Conservation (phyloP, 1,140 invertebrate genomes). For the Apis florea region DNA sequence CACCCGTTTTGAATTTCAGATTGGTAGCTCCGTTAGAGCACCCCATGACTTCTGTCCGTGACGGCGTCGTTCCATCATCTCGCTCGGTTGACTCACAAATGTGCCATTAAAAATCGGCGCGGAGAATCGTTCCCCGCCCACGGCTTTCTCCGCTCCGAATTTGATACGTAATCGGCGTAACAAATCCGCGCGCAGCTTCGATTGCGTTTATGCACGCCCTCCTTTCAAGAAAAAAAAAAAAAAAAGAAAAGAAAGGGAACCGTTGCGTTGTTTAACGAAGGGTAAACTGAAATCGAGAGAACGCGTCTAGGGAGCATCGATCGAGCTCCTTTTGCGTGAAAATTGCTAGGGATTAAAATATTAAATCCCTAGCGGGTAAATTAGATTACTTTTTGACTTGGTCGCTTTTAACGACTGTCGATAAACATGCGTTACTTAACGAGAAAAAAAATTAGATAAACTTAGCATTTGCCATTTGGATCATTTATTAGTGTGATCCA, state of each 20-base stretch:
- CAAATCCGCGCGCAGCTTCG: constrained; percentile 50
- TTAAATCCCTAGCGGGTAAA: too few relatives aligned
- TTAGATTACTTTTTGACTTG: too few relatives aligned
- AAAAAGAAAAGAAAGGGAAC: too few relatives aligned
- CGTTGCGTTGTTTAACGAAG: too few relatives aligned
- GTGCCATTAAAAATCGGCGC: constrained; percentile 53
- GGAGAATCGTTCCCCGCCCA: constrained; percentile 51
- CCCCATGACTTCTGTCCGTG: constrained; percentile 55
- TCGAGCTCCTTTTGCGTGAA: neutral
- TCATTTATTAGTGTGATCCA: too few relatives aligned
- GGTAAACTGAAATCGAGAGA: neutral
- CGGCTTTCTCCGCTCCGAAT: constrained; percentile 44
- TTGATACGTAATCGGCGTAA: constrained; percentile 59
- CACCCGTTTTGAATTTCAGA: constrained; percentile 63
- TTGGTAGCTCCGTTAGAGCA: constrained; percentile 29
- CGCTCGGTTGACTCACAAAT: constrained; percentile 62
- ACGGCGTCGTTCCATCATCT: constrained; percentile 66
- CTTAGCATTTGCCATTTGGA: too few relatives aligned
- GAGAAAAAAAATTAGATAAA: too few relatives aligned
- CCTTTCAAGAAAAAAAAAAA: neutral
- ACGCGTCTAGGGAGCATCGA: too few relatives aligned
- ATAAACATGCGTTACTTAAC: too few relatives aligned
- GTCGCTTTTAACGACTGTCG: too few relatives aligned
- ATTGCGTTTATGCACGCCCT: neutral
- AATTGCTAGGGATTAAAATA: neutral